A percentile compares a stretch with the other conserved stretches of the same genome.
Evolutionary conservation across 1,140 invertebrate species (phyloP).

Genomic region (Lordiphosa mommai): DNA sequence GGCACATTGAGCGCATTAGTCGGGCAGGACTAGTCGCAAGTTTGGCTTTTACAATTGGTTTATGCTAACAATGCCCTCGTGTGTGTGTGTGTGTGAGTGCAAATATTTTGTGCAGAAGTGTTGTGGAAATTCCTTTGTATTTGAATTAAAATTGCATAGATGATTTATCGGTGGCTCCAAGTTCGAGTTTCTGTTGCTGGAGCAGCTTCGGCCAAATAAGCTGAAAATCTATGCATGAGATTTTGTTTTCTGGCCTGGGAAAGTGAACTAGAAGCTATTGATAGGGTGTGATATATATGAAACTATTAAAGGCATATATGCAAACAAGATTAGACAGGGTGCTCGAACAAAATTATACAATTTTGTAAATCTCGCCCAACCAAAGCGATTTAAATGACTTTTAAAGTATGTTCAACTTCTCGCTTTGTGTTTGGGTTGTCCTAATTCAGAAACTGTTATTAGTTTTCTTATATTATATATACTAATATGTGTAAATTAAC

Average conservation of each 20-base stretch:
- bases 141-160: conserved; percentile 74
- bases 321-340: neutral
- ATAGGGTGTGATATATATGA: conserved; percentile 5
- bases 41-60: conserved; percentile 72
- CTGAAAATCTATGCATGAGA: conserved; percentile 66
- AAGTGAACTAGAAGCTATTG: conserved; percentile 32
- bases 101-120: conserved; percentile 28
- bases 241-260: conserved; percentile 43
- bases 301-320: neutral
- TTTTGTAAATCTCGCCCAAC: too few relatives aligned
- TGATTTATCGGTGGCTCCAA: conserved; percentile 62
- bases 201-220: conserved; percentile 32
- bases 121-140: conserved; percentile 64
- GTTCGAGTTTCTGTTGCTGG: conserved; percentile 30
- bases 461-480: too few relatives aligned
- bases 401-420: too few relatives aligned
- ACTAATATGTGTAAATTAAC: too few relatives aligned
- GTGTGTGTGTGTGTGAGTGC: neutral
- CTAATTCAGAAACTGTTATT: too few relatives aligned
- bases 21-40: conserved; percentile 54
- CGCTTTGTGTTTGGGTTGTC: too few relatives aligned
- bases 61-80: conserved; percentile 61
- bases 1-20: conserved; percentile 70
- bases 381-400: too few relatives aligned
- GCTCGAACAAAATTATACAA: neutral